Conservation (phyloP, 1,140 invertebrate genomes). For the Platyscapa corneri region DNA sequence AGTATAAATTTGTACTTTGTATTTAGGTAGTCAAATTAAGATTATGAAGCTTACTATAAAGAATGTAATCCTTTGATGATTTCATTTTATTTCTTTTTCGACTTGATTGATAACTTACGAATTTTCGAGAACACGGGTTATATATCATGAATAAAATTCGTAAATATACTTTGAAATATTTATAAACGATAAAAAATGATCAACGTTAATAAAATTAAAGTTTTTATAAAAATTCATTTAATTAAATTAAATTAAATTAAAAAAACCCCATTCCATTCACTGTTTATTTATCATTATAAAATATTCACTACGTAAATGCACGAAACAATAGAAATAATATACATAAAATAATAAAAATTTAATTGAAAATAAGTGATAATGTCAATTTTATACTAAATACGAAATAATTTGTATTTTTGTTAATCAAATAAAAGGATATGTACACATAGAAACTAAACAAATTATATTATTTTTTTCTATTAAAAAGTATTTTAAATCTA, state of each 20-base stretch:
- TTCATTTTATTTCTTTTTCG: slow-evolving; percentile 6
- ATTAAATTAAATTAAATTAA: too few species aligned
- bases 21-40: neutral
- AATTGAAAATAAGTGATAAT: neutral
- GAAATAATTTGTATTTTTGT: too few species aligned
- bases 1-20: neutral
- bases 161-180: neutral
- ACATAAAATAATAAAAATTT: neutral
- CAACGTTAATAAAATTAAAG: neutral
- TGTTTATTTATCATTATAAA: neutral
- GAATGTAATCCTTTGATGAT: slow-evolving; percentile 1
- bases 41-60: slow-evolving; percentile 13
- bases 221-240: neutral
- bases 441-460: too few species aligned
- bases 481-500: neutral
- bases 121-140: slow-evolving; percentile 11
- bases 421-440: too few species aligned
- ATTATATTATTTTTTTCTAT: too few species aligned
- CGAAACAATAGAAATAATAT: neutral
- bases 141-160: slow-evolving; percentile 6
- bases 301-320: neutral
- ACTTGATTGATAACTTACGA: neutral
- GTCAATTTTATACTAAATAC: too few species aligned
- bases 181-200: neutral
- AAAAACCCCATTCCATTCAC: neutral